Base-by-base conservation (phyloP, 2,113 vertebrate species). In the Sclerurus mexicanus region DNA sequence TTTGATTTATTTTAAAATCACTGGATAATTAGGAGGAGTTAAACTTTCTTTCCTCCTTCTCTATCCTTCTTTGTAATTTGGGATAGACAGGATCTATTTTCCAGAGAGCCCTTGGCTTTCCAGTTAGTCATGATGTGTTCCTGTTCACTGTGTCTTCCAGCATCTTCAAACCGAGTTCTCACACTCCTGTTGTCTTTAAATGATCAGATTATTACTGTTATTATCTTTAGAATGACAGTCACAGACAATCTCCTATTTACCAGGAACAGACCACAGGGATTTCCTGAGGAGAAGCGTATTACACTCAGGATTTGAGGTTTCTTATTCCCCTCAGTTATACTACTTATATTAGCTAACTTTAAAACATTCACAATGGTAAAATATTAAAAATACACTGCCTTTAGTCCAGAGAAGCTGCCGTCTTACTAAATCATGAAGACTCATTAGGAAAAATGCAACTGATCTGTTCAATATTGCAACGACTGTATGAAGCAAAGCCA, bases 301-400 rank as follows among this genome's bases (percentile, higher is more conserved):
- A 74, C 85, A 63, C 71, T 73, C 14, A 25, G 82, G 75, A 69
- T 74, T 80, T 96, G 90, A 89, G 85, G 52, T 66, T 75, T 91
- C 80, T 96, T 92, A 86, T 93, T 93, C 88, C 76, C 44, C 35
- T 85, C 89, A 92, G 79, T 91, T 87, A 91, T 10, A n/a, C 47
- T 69, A 74, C 52, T 88, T 86, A 59, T 2, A 78, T 58, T 63
- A 84, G 39, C 83, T 75, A 90, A 81, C 83, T 88, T 77, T 25
- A 81, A 94, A 93, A 86, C 24, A 62, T 49, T 71, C 63, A 55
- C 42, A 31, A 69, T 78, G 52, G 31, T 94, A 87, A 97, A 97
- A 90, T 83, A 91, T 76, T 95, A 66, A 86, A 90, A 90, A 77
- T 60, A 73, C 10, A 30, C n/a, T 89, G 76, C 55, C 83, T 93